Evolutionary conservation across 2,113 vertebrate species (phyloP).

Genomic region (Cryptomyrus ogoouensis): DNA sequence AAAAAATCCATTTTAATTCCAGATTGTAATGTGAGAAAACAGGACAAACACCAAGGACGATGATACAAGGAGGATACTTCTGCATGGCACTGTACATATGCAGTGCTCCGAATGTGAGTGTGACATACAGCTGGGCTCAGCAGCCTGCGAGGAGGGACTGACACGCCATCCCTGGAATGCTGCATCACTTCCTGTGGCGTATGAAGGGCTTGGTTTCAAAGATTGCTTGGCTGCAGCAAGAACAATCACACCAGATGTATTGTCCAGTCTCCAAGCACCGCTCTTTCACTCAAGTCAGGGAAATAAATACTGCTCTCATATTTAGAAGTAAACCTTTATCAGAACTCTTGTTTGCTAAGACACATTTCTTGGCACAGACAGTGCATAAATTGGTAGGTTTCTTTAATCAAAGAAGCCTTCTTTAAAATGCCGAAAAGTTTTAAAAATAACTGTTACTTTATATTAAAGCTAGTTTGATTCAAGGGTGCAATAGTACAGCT

Average conservation of each 20-base stretch:
- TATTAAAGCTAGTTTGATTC: background rate
- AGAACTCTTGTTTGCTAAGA: background rate
- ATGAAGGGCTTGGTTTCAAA: conserved; percentile 20
- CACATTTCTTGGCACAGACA: background rate
- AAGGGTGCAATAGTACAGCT: background rate
- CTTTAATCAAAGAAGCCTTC: background rate
- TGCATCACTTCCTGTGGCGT: conserved; percentile 26
- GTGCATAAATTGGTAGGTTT: background rate
- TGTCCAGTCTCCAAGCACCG: background rate
- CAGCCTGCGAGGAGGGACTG: conserved; percentile 32
- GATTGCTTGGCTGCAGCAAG: background rate
- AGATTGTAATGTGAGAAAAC: no score
- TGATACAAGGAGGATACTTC: no score
- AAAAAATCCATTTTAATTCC: no score
- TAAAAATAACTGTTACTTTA: background rate
- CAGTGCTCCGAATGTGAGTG: background rate
- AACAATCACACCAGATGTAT: background rate
- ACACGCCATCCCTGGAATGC: conserved; percentile 25
- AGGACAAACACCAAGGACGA: no score
- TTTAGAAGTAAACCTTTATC: background rate
- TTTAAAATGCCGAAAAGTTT: background rate
- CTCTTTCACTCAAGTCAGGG: background rate
- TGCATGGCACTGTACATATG: background rate
- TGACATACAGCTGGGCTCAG: conserved; percentile 24
- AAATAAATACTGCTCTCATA: background rate